Percentiles rank a stretch among this genome's conserved stretches.
Conservation (phyloP, 2,797 vertebrate species). For the Crocodylus rhombifer region DNA sequence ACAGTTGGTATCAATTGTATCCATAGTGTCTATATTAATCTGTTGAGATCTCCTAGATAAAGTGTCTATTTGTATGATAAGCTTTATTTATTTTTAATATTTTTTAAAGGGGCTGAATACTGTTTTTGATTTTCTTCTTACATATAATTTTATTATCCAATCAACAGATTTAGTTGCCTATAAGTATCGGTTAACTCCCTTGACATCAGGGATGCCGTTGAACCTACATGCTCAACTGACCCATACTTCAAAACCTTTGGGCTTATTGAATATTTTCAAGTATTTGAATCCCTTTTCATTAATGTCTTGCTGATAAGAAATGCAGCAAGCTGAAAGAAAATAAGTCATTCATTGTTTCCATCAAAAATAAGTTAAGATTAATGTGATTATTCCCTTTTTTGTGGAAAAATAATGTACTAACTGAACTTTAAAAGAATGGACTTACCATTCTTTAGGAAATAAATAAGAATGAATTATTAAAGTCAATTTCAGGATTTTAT, state of each 20-base stretch:
- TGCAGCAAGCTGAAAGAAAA: constrained; percentile 35
- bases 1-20: neutral
- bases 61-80: neutral
- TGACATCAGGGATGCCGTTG: constrained; percentile 22
- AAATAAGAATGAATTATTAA: neutral
- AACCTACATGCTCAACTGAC: neutral
- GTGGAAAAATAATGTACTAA: constrained; percentile 3
- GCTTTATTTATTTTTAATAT: neutral
- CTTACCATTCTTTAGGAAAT: neutral
- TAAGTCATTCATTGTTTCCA: constrained; percentile 40
- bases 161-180: constrained; percentile 6
- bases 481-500: neutral
- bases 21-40: neutral
- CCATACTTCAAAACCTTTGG: neutral
- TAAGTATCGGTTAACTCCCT: neutral
- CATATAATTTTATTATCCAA: neutral
- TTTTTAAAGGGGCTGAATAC: neutral
- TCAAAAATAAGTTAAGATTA: constrained; percentile 50
- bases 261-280: neutral
- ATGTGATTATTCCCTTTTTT: neutral
- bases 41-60: neutral
- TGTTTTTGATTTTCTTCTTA: neutral
- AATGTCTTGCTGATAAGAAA: constrained; percentile 28
- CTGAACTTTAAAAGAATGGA: constrained; percentile 25
- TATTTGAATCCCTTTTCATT: constrained; percentile 20